Conservation (phyloP, 2,888 invertebrate genomes). For the Callosobruchus maculatus region DNA sequence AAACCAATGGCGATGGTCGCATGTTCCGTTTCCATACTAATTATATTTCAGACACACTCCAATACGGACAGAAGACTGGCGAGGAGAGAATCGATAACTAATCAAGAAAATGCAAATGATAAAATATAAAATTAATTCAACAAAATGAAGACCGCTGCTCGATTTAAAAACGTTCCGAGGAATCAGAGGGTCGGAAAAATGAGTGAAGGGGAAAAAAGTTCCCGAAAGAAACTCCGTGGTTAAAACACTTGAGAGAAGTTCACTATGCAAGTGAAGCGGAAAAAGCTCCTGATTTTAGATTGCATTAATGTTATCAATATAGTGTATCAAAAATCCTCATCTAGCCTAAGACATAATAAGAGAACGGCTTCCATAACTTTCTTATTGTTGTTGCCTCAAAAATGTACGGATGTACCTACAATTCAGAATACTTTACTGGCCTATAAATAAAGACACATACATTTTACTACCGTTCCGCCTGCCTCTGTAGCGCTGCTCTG, state of each 20-base stretch:
- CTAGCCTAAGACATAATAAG: too few relatives aligned
- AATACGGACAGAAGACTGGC: neutral
- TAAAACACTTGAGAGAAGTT: conserved; percentile 24
- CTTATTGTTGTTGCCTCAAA: too few relatives aligned
- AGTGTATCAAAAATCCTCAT: too few relatives aligned
- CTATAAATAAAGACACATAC: too few relatives aligned
- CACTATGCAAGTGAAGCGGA: neutral
- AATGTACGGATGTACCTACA: too few relatives aligned
- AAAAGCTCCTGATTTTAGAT: neutral
- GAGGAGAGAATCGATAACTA: conserved; percentile 34
- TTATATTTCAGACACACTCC: neutral
- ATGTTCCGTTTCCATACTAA: neutral
- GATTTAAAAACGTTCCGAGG: conserved; percentile 30
- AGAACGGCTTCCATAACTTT: too few relatives aligned
- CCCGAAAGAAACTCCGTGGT: conserved; percentile 36
- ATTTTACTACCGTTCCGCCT: too few relatives aligned
- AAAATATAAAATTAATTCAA: conserved; percentile 35
- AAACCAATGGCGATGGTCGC: neutral
- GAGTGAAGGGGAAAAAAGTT: conserved; percentile 33
- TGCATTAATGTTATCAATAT: too few relatives aligned
- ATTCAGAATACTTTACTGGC: too few relatives aligned
- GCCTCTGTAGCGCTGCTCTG: too few relatives aligned
- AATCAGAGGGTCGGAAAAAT: conserved; percentile 34
- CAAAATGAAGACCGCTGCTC: conserved; percentile 29
- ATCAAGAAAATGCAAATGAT: conserved; percentile 42